Conservation (phyloP, 1,140 invertebrate genomes). For the Berghia stephanieae region DNA sequence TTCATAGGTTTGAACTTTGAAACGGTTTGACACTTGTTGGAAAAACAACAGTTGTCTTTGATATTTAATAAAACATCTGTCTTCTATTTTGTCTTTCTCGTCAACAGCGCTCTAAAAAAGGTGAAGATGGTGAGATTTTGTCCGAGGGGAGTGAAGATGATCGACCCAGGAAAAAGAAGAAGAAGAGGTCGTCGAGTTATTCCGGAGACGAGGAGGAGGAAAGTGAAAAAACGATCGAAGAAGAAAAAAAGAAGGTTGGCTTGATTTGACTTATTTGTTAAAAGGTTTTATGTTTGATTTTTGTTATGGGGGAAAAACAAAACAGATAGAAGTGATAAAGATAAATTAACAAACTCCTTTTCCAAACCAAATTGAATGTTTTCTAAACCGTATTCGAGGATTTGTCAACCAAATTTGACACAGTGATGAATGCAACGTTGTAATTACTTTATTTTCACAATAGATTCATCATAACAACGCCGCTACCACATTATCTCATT, state of each 20-base stretch:
- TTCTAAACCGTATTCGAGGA: too few species aligned
- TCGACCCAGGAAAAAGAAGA: conserved; percentile 57
- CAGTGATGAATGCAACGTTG: too few species aligned
- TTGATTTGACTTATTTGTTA: background rate
- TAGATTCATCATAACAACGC: too few species aligned
- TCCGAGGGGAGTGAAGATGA: conserved; percentile 55
- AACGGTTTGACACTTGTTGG: too few species aligned
- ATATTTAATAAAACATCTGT: too few species aligned
- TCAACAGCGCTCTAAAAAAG: conserved; percentile 37
- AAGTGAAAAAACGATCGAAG: conserved; percentile 39
- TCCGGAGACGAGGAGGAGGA: conserved; percentile 48
- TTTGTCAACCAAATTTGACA: too few species aligned
- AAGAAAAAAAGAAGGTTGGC: conserved; percentile 43
- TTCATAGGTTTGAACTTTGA: too few species aligned
- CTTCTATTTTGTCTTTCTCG: background rate
- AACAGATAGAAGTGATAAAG: background rate
- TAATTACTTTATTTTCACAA: too few species aligned
- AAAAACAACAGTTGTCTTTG: too few species aligned
- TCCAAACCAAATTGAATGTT: too few species aligned
- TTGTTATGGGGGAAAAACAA: background rate
- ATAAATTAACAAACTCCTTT: too few species aligned
- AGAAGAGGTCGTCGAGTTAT: conserved; percentile 49
- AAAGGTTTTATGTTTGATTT: background rate
- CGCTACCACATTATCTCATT: too few species aligned
- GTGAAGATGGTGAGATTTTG: conserved; percentile 58